Percentiles rank a stretch among this genome's conserved stretches.
Conservation (phyloP, 2,797 vertebrate species). For the Centropyge bicolor region DNA sequence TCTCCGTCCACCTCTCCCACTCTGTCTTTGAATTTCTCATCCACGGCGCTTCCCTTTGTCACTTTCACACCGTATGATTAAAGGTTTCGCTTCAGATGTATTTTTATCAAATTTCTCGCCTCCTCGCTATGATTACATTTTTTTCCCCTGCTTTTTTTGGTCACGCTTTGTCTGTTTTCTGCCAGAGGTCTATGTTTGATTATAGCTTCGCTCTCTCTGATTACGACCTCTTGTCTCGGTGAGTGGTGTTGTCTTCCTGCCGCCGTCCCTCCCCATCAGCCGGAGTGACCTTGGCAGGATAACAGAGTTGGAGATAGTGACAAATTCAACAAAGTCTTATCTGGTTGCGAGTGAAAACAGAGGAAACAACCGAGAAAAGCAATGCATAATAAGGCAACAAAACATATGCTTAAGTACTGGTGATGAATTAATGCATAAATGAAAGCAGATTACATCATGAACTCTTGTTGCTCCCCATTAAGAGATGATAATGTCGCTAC, state of each 20-base stretch:
- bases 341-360: conserved; percentile 29
- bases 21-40: conserved; percentile 24
- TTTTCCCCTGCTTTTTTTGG: conserved; percentile 40
- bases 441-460: background rate
- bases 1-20: too few relatives aligned
- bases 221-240: conserved; percentile 64
- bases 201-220: conserved; percentile 64
- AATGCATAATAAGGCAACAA: background rate
- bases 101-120: conserved; percentile 54
- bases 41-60: conserved; percentile 37
- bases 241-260: conserved; percentile 58
- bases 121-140: conserved; percentile 34
- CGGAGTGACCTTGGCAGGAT: conserved; percentile 71
- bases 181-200: conserved; percentile 62
- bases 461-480: background rate
- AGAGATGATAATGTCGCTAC: background rate
- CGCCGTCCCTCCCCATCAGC: conserved; percentile 34
- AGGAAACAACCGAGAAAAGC: conserved; percentile 2
- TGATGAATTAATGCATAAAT: background rate
- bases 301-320: conserved; percentile 40
- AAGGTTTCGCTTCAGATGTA: conserved; percentile 47
- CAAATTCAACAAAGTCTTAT: conserved; percentile 33
- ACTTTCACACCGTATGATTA: conserved; percentile 46
- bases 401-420: background rate
- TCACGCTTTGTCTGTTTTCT: conserved; percentile 52